Evolutionary conservation across 2,888 invertebrate species (phyloP), one percentile per base, ranked within the genome.

Genomic region (Tipula confusa): DNA sequence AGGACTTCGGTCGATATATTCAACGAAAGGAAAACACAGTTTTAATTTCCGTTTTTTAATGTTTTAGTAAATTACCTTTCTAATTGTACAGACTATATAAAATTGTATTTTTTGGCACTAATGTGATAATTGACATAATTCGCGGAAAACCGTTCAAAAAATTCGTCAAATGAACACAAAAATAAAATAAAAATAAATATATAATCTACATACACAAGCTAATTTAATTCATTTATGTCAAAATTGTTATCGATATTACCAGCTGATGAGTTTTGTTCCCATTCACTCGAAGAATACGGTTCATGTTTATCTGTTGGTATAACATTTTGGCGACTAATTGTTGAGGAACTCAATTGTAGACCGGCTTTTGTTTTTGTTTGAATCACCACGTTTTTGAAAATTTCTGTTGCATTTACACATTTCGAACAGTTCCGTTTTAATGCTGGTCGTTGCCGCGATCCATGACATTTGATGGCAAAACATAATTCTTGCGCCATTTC

Each of bases 401-500:
- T 64, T 64, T 64, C 64, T 9, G 80, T 29, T 2, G 80, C 80
- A n/a, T n/a, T 80, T 2, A 80, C 24, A n/a, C 96, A 96, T 86
- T 95, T 92, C 5, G 94, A 91, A 87, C 96, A 96, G 83, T 94
- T 94, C 83, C 95, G 91, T 86, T 95, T 92, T 11, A 96, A 90
- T 7, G 95, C 95, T 0, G 97, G 95, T 84, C 96, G 91, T 87
- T 95, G 94, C 85, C 94, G 92, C 1, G 97, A 95, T 4, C 96
- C 96, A 85, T 93, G 93, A 88, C 98, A 98, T 82, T 95, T 92
- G 88, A 98, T 93, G 0, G 98, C 98, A 88, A 97, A 97, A 33
- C 97, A 91, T 84, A 98, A 90, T 90, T 98, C 98, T 90, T 97
- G 94, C 0, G 93, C 96, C 96, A 98, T 97, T 91, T 98, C 98